Conservation (phyloP, 2,888 invertebrate species). For the Cryptus armator region DNA sequence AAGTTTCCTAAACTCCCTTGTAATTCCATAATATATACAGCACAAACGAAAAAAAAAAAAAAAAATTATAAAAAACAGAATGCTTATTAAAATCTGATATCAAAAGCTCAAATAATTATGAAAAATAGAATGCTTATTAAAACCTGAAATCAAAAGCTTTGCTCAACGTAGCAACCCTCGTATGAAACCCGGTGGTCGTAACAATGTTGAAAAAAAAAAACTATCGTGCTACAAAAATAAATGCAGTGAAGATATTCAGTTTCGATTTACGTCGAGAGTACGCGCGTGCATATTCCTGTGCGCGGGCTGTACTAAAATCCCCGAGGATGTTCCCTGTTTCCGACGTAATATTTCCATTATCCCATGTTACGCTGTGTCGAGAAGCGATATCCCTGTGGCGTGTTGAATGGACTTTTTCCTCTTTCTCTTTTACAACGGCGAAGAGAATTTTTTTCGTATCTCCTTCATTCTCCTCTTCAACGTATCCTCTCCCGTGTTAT, state of each 20-base stretch:
- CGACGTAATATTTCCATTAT: conserved; percentile 67
- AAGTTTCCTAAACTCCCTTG: conserved; percentile 58
- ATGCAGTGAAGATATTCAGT: conserved; percentile 50
- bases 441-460: conserved; percentile 25
- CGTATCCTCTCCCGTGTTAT: conserved; percentile 4
- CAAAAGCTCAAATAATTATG: conserved; percentile 1
- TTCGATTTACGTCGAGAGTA: conserved; percentile 42
- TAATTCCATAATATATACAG: neutral
- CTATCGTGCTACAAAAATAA: conserved; percentile 26
- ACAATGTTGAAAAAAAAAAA: conserved; percentile 7
- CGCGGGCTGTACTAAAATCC: conserved; percentile 51
- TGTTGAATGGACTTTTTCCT: conserved; percentile 44
- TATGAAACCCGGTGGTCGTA: neutral
- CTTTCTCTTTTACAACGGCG: neutral
- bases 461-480: conserved; percentile 46
- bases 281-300: conserved; percentile 16
- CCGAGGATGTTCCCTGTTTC: conserved; percentile 59
- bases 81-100: conserved; percentile 23
- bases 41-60: neutral
- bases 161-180: neutral
- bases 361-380: conserved; percentile 53
- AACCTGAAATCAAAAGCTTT: conserved; percentile 8
- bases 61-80: neutral
- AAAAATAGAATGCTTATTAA: conserved; percentile 14
- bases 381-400: conserved; percentile 64